phyloP scores from a whole-genome alignment of 1,140 invertebrate species.

The Mercenaria mercenaria region DNA sequence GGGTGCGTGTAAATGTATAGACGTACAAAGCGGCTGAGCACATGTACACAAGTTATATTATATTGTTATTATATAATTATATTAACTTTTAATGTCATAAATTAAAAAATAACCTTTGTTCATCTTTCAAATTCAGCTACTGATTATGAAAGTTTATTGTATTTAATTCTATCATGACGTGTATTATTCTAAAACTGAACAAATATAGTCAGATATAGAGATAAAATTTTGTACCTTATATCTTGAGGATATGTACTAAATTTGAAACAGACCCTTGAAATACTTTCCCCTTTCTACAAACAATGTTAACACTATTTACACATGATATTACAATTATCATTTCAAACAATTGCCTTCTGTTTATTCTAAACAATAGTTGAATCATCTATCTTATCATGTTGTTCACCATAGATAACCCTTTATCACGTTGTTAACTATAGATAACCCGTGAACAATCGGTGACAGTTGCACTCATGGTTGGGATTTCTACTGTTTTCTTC shows the following conservation, averaged over 20 bases:
- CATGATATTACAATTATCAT: neutral
- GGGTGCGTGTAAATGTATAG: too few relatives aligned
- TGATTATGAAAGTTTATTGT: too few relatives aligned
- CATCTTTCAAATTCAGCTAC: too few relatives aligned
- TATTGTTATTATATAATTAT: too few relatives aligned
- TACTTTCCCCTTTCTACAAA: neutral
- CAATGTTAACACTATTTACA: slow-evolving; percentile 29
- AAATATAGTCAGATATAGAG: too few relatives aligned
- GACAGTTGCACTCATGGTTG: neutral
- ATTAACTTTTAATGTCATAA: too few relatives aligned
- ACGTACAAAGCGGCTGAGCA: too few relatives aligned
- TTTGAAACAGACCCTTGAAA: neutral
- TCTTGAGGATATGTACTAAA: neutral
- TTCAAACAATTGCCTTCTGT: slow-evolving; percentile 16
- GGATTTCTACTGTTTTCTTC: neutral
- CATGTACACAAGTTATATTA: too few relatives aligned
- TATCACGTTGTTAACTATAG: neutral
- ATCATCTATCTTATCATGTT: neutral
- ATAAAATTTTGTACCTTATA: too few relatives aligned
- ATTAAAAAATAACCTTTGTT: too few relatives aligned
- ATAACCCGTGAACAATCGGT: neutral
- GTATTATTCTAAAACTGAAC: too few relatives aligned
- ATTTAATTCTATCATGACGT: too few relatives aligned
- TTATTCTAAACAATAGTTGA: slow-evolving; percentile 26
- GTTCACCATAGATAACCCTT: neutral